Base-by-base conservation (phyloP, 2,797 vertebrate species). In the Apogon hyalosoma region DNA sequence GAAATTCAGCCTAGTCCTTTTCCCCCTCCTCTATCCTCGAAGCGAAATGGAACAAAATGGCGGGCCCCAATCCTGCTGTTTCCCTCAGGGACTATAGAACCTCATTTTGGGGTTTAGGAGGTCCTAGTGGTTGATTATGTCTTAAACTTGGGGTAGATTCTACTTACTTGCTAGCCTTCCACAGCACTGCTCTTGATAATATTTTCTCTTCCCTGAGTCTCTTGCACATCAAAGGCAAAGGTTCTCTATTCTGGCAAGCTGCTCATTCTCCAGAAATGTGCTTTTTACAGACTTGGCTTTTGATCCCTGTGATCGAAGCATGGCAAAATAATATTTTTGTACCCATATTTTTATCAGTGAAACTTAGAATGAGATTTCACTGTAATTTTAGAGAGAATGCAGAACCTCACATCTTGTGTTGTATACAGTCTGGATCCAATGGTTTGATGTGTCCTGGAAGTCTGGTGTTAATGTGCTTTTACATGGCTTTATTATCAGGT, bases 11-110 rank as follows among this genome's bases (percentile, higher is more conserved):
- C 84, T 80, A 75, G 79, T 87, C 79, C 68, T 77, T 73, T 40
- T 6, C 24, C 83, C 86, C 83, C 82, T 87, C 82, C 77, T 77
- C 84, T 83, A 88, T 82, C 79, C 81, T 86, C 55, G 11, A 78
- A 87, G 86, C 36, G 43, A 90, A 87, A 86, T 85, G 75, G 88
- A 90, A 91, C 91, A 93, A 93, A 91, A 92, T 92, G 90, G 90
- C 87, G 84, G 87, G 75, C 65, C 79, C 74, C 78, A 80, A 69
- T 90, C 79, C 77, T 83, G 81, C 84, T 77, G 84, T 88, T 83
- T 85, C 75, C 88, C 87, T 63, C 57, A 45, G 79, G 88, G 83
- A 87, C 82, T 63, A 28, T 63, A 73, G 68, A 75, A 69, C 84
- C 84, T 86, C 83, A 82, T 92, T 89, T 88, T 54, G 51, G 82